These are phyloP conservation scores for Upupa epops DNA, from an alignment of 2,113 vertebrate genomes.

Conservation along the genomic window DNA sequence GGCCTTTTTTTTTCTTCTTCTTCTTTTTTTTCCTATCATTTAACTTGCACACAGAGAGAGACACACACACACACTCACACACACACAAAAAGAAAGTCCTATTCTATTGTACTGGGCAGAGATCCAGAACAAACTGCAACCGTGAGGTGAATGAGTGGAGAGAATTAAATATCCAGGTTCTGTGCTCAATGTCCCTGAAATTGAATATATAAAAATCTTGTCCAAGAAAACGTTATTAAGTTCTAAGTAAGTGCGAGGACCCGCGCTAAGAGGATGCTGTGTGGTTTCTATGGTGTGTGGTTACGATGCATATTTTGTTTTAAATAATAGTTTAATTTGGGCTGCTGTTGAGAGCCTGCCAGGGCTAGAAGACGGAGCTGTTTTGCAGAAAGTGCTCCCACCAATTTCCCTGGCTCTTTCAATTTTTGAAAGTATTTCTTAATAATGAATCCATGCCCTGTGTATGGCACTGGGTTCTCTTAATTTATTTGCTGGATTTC, in stretches of 20 bases:
- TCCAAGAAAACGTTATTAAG: conserved; percentile 74
- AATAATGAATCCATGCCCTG: not conserved
- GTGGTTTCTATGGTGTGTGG: conserved; percentile 60
- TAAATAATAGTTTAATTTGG: conserved; percentile 48
- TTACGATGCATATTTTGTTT: not conserved
- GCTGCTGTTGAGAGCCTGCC: conserved; percentile 6
- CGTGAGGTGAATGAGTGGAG: conserved; percentile 39
- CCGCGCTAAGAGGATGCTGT: conserved; percentile 64
- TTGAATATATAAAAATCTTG: conserved; percentile 64
- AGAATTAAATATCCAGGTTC: conserved; percentile 69
- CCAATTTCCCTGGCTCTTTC: not conserved
- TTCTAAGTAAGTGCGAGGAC: conserved; percentile 69
- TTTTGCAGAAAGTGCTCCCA: not conserved
- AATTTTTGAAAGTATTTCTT: not conserved
- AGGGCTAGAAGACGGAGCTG: conserved; percentile 26
- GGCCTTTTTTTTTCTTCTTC: not conserved
- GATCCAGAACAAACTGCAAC: conserved; percentile 76
- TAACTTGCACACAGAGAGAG: not conserved
- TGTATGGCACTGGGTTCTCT: not conserved
- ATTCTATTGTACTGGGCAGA: conserved; percentile 71
- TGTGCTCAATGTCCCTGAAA: conserved; percentile 58
- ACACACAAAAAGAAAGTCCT: conserved; percentile 54
- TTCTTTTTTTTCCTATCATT: not conserved
- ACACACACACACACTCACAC: not conserved
- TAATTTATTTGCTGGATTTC: not conserved